Evolutionary conservation across 2,888 invertebrate genomes (phyloP).

Genomic region (Andrena haemorrhoa): DNA sequence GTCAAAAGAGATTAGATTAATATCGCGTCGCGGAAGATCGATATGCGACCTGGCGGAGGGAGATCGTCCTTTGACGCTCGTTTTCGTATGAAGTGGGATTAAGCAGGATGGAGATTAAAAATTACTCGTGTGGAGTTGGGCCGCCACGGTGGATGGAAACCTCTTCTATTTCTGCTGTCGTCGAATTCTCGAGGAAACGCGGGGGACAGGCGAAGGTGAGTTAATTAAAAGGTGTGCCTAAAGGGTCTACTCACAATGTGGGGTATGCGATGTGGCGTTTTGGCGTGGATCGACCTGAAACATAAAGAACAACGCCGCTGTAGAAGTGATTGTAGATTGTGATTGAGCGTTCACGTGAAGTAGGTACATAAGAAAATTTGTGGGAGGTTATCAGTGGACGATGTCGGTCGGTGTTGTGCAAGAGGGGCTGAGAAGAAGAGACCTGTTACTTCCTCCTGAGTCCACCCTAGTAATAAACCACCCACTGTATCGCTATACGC

Average conservation of each 20-base stretch:
- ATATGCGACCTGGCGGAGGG: slow-evolving; percentile 48
- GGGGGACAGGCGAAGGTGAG: not conserved
- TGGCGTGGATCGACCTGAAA: slow-evolving; percentile 60
- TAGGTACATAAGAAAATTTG: no score
- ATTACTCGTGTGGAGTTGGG: slow-evolving; percentile 47
- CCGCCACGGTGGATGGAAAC: slow-evolving; percentile 18
- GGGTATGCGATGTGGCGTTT: slow-evolving; percentile 68
- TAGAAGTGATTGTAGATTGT: no score
- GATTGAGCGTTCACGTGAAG: no score
- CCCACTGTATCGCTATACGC: not conserved
- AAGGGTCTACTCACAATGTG: slow-evolving; percentile 64
- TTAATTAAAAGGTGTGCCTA: slow-evolving; percentile 13
- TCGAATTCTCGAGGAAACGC: not conserved
- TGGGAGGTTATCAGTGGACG: no score
- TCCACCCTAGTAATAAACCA: slow-evolving; percentile 1
- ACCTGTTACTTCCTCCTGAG: not conserved
- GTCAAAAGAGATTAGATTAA: slow-evolving; percentile 57
- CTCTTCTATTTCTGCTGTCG: not conserved
- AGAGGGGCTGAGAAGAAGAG: not conserved
- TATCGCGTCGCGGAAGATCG: slow-evolving; percentile 49
- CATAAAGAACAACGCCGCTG: slow-evolving; percentile 3
- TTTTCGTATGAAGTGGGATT: slow-evolving; percentile 50
- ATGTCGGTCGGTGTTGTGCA: not conserved
- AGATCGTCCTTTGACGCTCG: slow-evolving; percentile 50
- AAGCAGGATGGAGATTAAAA: slow-evolving; percentile 64